These are phyloP conservation scores for Pseudopipra pipra DNA, from an alignment of 2,113 vertebrate species.

Conservation along the genomic window DNA sequence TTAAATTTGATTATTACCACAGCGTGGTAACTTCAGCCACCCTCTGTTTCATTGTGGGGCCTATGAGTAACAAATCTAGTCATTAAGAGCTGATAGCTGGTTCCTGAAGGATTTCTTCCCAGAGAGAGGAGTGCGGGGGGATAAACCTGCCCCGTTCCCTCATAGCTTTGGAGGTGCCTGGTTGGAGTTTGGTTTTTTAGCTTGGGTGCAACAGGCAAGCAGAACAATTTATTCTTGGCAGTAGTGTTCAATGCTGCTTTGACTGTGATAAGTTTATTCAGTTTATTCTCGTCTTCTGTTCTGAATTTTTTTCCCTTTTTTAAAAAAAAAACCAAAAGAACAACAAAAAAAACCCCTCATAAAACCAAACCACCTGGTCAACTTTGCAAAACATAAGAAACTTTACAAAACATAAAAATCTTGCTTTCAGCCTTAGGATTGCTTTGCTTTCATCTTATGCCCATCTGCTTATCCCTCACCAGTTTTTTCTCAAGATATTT, in stretches of 20 bases:
- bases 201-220: not conserved
- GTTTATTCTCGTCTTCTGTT: not conserved
- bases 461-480: not conserved
- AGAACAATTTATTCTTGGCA: not conserved
- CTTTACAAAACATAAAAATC: not conserved
- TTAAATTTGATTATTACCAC: constrained; percentile 50
- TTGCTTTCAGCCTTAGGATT: not conserved
- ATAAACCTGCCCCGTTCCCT: not conserved
- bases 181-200: not conserved
- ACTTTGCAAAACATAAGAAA: not conserved
- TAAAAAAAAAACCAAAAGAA: no score
- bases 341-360: no score
- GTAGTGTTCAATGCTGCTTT: not conserved
- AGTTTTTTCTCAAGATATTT: not conserved
- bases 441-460: constrained; percentile 22
- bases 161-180: not conserved
- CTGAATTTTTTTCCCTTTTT: not conserved
- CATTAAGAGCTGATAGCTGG: not conserved
- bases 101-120: not conserved
- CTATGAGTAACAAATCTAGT: not conserved
- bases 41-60: not conserved
- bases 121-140: not conserved
- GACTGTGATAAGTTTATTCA: not conserved
- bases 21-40: constrained; percentile 5
- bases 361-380: not conserved